Percentiles rank a stretch among this genome's conserved stretches.
Conservation (phyloP, 2,888 invertebrate genomes). For the Scelioninae gen. 1 region DNA sequence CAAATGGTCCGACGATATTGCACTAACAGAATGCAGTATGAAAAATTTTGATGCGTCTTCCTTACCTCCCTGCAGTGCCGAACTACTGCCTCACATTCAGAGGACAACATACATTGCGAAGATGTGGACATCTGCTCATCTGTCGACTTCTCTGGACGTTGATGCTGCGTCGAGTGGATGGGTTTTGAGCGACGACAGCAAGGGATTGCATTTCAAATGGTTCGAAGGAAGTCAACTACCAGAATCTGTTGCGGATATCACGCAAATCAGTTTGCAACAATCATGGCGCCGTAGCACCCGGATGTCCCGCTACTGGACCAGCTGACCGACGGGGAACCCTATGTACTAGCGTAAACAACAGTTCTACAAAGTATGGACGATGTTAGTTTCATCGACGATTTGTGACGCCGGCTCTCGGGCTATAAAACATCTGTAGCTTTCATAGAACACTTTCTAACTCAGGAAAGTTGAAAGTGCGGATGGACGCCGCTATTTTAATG, state of each 20-base stretch:
- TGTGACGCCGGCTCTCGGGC: too few relatives aligned
- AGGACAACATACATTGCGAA: constrained; percentile 59
- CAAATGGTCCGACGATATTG: neutral
- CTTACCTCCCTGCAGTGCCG: constrained; percentile 55
- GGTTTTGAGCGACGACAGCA: neutral
- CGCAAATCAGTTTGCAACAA: neutral
- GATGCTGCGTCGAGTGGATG: constrained; percentile 15
- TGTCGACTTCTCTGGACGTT: neutral
- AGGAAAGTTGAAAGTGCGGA: too few relatives aligned
- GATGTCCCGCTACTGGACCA: too few relatives aligned
- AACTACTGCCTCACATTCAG: constrained; percentile 70
- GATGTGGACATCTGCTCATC: constrained; percentile 22
- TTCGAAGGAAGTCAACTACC: constrained; percentile 27
- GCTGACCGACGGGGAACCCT: too few relatives aligned
- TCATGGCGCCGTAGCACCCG: too few relatives aligned
- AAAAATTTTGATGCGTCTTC: constrained; percentile 54
- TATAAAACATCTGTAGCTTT: too few relatives aligned
- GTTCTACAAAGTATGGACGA: too few relatives aligned
- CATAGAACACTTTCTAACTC: too few relatives aligned
- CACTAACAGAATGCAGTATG: constrained; percentile 20
- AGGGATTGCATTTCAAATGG: constrained; percentile 16
- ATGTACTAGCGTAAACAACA: too few relatives aligned
- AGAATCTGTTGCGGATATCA: too few relatives aligned
- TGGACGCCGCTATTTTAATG: too few relatives aligned
- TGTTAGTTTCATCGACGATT: too few relatives aligned